phyloP scores from a whole-genome alignment of 1,140 invertebrate genomes.

The Zaprionus ghesquierei region DNA sequence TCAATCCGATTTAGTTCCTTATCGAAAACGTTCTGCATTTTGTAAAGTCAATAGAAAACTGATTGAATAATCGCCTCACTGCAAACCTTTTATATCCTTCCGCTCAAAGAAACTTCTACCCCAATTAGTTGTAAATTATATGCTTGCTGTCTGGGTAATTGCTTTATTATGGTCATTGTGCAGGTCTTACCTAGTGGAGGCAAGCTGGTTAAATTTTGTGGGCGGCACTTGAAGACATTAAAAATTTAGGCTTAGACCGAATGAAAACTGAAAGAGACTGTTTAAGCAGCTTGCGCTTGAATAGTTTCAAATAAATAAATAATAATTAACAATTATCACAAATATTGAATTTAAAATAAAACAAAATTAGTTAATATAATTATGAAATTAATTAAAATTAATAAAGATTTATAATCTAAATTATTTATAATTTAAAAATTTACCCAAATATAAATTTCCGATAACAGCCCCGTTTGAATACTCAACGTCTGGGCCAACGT shows the following conservation, averaged over 20 bases:
- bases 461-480: not conserved
- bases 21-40: slow-evolving; percentile 57
- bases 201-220: slow-evolving; percentile 44
- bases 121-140: slow-evolving; percentile 71
- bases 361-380: not conserved
- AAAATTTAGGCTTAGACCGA: slow-evolving; percentile 42
- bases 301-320: not conserved
- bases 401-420: not conserved
- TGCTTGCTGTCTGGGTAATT: slow-evolving; percentile 53
- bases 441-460: not conserved
- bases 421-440: not conserved
- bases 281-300: not conserved
- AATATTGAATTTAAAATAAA: not conserved
- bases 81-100: slow-evolving; percentile 49
- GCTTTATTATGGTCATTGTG: slow-evolving; percentile 53
- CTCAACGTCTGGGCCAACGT: not conserved
- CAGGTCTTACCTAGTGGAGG: slow-evolving; percentile 27
- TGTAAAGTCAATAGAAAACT: slow-evolving; percentile 27
- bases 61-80: not conserved
- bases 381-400: not conserved
- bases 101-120: slow-evolving; percentile 1
- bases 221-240: slow-evolving; percentile 52
- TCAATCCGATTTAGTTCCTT: slow-evolving; percentile 55
- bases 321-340: too few species aligned
- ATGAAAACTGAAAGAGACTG: not conserved